Evolutionary conservation across 2,888 invertebrate genomes (phyloP), one percentile per base, ranked within the genome.

Genomic region (Ormyrus pomaceus): DNA sequence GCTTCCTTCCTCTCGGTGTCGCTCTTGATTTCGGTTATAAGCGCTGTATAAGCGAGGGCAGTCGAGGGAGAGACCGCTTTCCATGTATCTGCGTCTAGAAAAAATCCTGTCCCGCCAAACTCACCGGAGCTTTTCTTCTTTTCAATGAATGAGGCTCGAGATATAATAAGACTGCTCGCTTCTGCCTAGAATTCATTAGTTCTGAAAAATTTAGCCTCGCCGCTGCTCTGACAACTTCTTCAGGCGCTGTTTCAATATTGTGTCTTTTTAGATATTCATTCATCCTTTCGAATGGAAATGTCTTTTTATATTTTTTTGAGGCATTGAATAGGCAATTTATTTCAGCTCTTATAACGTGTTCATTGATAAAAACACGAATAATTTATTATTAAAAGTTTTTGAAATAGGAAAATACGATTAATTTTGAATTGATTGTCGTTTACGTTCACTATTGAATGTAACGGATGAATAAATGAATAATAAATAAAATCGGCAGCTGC

Each of bases 1-100:
- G 58, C 65, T 71, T 71, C 61, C 72, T 72, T 68, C 74, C 50
- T 66, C 64, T 73, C 64, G 19, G 61, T 74, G 75, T 76, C 79
- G 65, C 59, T 72, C 76, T 76, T 45, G 76, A 75, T 76, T 80
- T 76, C 61, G 62, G 50, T 56, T 48, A 56, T 8, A 56, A 34
- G n/a, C 8, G 6, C 19, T 6, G 11, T 48, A 56, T 8, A 56
- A 34, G n/a, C 8, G 6, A 13, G 2, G 5, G 72, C 53, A n/a
- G 46, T n/a, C 61, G 19, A 9, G 62, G 9, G 10, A 4, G 59
- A n/a, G 19, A 19, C 10, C 46, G 19, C 46, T 69, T 69, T 62
- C 62, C 48, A 62, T 71, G 48, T 71, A 71, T 58, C 55, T 71
- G 51, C 50, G 8, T 48, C 6, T 6, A 66, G 56, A 72, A 64